A percentile compares a stretch with the other conserved stretches of the same genome.
Evolutionary conservation across 2,113 vertebrate species (phyloP).

Genomic region (Montifringilla adamsi): DNA sequence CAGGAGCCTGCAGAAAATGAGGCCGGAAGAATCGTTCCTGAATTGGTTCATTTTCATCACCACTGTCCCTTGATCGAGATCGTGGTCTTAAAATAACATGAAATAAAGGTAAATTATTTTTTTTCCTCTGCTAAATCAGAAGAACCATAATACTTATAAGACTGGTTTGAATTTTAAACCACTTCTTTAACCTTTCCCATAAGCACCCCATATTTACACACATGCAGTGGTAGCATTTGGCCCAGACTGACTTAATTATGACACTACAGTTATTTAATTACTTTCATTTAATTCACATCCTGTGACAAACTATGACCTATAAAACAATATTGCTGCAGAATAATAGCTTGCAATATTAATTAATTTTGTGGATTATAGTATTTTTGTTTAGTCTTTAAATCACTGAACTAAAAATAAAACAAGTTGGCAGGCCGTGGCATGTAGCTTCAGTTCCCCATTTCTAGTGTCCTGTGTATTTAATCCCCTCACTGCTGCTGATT

Average conservation of each 20-base stretch:
- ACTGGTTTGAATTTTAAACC: background rate
- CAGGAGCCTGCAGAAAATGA: slow-evolving; percentile 97
- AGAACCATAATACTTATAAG: background rate
- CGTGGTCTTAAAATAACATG: slow-evolving; percentile 81
- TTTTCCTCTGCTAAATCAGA: background rate
- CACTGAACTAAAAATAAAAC: background rate
- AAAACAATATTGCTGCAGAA: background rate
- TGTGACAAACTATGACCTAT: background rate
- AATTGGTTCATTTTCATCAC: slow-evolving; percentile 94
- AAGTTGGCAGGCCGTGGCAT: background rate
- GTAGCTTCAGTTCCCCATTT: background rate
- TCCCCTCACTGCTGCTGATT: background rate
- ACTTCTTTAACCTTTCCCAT: background rate
- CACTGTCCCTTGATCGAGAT: slow-evolving; percentile 94
- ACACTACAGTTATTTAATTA: background rate
- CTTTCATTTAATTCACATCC: background rate
- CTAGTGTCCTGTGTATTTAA: background rate
- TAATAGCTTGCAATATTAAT: background rate
- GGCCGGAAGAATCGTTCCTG: slow-evolving; percentile 98
- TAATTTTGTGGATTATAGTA: background rate
- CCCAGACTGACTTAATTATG: background rate
- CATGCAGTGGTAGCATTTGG: background rate
- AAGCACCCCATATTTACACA: background rate
- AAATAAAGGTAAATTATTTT: slow-evolving; percentile 15
- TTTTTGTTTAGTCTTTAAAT: background rate